Base-by-base conservation (phyloP, 2,888 invertebrate species). In the Leistus spinibarbis region DNA sequence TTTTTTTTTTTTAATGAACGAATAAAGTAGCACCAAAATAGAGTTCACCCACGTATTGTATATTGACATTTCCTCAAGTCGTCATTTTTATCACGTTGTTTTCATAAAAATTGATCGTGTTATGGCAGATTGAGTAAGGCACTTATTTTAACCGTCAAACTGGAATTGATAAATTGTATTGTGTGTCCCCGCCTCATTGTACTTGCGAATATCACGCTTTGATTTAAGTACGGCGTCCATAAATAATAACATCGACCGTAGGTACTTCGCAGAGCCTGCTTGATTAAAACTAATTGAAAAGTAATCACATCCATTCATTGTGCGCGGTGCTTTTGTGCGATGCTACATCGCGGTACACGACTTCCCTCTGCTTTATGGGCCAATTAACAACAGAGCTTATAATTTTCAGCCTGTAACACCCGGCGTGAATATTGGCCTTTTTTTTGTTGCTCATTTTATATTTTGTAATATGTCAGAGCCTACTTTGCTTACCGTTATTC, bases 211-310 rank as follows among this genome's bases (percentile, higher is more conserved):
- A 60, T 60, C 60, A 60, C 4, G 22, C 60, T 7, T 60, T 60
- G 60, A 60, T 60, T 60, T 60, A 60, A 19, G 60, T 60, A 60
- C 20, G 10, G 22, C 19, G 60, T 19, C 20, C 19, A 19, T 60
- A 60, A 60, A 60, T 60, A 64, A 64, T 24, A 27, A 64, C 16
- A n/a, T 13, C 13, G 19, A 64, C 22, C 22, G 24, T 67, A 62
- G 73, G 54, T n/a, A n/a, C n/a, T n/a, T 73, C 65, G 73, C 67
- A 9, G 19, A 60, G 53, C 62, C 65, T 65, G 19, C 73, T 73
- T 73, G 73, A 73, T 73, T 73, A 73, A 73, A 73, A 73, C 73
- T 73, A 73, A 73, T 73, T 73, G 73, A 73, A 73, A 73, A 73
- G 66, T 73, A 73, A 73, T 73, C 73, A 73, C 73, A 73, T 73